phyloP scores from a whole-genome alignment of 2,113 vertebrate species.

The Trematocara zebra region DNA sequence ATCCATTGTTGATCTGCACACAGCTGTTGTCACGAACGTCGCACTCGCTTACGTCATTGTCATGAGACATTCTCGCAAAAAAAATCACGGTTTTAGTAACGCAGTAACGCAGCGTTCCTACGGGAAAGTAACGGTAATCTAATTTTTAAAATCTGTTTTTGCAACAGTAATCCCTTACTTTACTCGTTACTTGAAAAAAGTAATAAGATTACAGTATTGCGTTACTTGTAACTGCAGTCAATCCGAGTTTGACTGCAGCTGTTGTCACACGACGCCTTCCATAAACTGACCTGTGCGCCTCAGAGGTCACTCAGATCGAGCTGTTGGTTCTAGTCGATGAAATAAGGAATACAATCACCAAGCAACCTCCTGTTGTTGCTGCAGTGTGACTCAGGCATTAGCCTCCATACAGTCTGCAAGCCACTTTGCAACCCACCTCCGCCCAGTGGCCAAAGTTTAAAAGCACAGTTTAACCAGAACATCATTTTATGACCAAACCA shows the following conservation, averaged over 20 bases:
- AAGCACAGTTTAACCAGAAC: not conserved
- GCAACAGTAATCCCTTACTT: not conserved
- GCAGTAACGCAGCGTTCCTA: rapidly evolving
- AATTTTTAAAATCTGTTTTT: not conserved
- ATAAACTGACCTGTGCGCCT: not conserved
- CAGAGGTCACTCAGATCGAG: not conserved
- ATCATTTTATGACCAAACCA: not conserved
- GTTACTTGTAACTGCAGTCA: not conserved
- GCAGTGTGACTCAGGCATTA: rapidly evolving
- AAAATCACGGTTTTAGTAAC: not conserved
- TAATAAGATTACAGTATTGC: rapidly evolving
- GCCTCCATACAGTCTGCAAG: not conserved
- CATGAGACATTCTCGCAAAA: rapidly evolving
- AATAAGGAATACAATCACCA: not conserved
- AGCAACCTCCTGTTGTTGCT: not conserved
- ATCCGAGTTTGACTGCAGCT: rapidly evolving
- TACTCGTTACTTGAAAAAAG: not conserved
- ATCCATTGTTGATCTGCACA: not conserved
- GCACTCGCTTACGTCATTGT: not conserved
- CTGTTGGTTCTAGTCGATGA: not conserved
- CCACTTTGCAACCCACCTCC: not conserved
- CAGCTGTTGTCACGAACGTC: rapidly evolving
- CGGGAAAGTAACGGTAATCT: rapidly evolving
- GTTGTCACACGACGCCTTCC: not conserved
- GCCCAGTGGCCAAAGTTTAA: not conserved